These are phyloP conservation scores for Sterrhoptilus dennistouni DNA, from an alignment of 2,113 vertebrate species.

Conservation along the genomic window DNA sequence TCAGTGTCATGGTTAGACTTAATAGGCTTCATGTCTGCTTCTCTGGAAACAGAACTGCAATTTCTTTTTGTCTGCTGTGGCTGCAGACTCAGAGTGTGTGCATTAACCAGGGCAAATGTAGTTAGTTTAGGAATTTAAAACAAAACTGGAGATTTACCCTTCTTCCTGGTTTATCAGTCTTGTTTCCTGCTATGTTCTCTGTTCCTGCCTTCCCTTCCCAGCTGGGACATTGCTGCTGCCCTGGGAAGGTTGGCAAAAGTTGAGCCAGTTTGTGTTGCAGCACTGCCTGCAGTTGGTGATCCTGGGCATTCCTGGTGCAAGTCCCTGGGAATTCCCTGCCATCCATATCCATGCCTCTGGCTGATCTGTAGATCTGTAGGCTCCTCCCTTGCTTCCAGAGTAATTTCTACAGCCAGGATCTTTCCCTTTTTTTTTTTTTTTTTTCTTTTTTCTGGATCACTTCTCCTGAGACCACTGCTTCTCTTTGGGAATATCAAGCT, in stretches of 20 bases:
- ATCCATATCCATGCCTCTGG: background rate
- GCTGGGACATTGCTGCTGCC: background rate
- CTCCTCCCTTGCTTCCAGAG: background rate
- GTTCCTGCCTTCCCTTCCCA: background rate
- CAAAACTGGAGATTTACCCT: background rate
- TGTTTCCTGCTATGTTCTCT: background rate
- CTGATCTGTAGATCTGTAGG: background rate
- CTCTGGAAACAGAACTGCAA: background rate
- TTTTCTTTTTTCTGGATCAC: background rate
- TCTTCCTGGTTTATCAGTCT: background rate
- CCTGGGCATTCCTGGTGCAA: background rate
- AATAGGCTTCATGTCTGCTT: background rate
- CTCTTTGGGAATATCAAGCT: background rate
- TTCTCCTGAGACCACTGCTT: background rate
- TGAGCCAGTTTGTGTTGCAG: background rate
- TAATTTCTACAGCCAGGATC: background rate
- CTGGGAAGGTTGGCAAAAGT: background rate
- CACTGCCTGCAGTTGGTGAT: background rate
- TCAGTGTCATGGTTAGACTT: background rate
- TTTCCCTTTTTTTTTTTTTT: background rate
- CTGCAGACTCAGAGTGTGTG: background rate
- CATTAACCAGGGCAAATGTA: constrained; percentile 9
- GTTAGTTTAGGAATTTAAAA: constrained; percentile 12
- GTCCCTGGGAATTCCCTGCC: no score
- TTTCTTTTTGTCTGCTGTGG: background rate